Base-by-base conservation (phyloP, 2,888 invertebrate genomes). In the Augochlorella aurata region DNA sequence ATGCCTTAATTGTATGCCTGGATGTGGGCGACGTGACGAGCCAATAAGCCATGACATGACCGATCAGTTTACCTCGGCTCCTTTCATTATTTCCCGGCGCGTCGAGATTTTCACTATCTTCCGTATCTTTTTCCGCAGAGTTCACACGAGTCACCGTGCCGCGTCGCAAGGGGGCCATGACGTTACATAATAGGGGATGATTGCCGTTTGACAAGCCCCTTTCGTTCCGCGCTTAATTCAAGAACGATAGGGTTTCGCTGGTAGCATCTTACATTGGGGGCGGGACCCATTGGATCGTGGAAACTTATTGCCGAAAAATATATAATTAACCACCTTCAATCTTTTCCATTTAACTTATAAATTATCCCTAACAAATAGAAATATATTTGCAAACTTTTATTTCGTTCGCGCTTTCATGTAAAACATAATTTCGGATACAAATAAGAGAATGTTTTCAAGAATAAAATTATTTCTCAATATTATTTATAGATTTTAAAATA, bases 1-100 rank as follows among this genome's bases (percentile, higher is more conserved):
- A 88, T 89, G 85, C 87, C 88, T 89, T 85, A 89, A 88, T 89
- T 77, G 82, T 68, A 82, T 79, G 84, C 71, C 44, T 74, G 82
- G 82, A 92, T 93, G 92, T 91, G 93, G 93, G 92, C 90, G 92
- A 90, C 88, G 91, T 91, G 91, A 93, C 91, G 90, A 84, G 79
- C 90, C 91, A 92, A 92, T 92, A 92, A 92, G 89, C 88, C 92
- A 90, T 91, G 91, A 91, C 91, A 90, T 88, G 90, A 91, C 88
- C 91, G 91, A 93, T 93, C 93, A 90, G 90, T 90, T 93, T 91
- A 91, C 91, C 88, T 87, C 61, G 76, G 52, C 77, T 70, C 63
- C 44, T 63, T 63, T 38, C 82, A 87, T 83, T 87, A 87, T 89
- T 90, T 88, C 82, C 85, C 76, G 77, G 63, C 81, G 66, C 81